phyloP scores from a whole-genome alignment of 2,888 invertebrate species.

The Halocaridina rubra region DNA sequence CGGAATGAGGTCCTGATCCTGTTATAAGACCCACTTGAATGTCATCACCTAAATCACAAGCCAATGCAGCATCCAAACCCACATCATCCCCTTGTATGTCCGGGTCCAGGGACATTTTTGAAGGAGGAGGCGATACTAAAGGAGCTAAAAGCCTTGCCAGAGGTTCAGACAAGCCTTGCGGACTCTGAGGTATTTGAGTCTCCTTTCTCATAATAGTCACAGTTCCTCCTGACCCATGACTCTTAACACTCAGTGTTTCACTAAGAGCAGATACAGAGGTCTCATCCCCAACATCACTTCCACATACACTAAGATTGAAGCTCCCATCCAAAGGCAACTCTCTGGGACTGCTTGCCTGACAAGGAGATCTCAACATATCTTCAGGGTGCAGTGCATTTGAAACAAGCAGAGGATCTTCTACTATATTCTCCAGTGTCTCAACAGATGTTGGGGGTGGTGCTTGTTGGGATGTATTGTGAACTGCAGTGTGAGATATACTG shows the following conservation, averaged over 20 bases:
- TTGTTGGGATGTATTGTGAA: background rate
- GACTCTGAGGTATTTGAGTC: background rate
- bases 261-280: conserved; percentile 39
- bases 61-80: conserved; percentile 32
- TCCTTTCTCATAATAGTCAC: conserved; percentile 57
- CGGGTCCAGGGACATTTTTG: background rate
- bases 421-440: conserved; percentile 35
- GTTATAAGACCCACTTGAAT: conserved; percentile 55
- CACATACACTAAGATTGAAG: conserved; percentile 12
- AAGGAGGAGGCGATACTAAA: conserved; percentile 10
- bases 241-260: conserved; percentile 57
- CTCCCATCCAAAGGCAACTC: conserved; percentile 34
- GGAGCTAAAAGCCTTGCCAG: conserved; percentile 50
- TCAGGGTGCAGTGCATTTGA: conserved; percentile 39
- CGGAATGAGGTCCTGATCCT: conserved; percentile 53
- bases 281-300: conserved; percentile 25
- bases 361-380: conserved; percentile 27
- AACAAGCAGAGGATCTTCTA: conserved; percentile 36
- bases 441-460: conserved; percentile 22
- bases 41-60: conserved; percentile 16
- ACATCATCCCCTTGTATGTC: background rate
- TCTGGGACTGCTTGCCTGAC: conserved; percentile 31
- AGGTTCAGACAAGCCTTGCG: conserved; percentile 49
- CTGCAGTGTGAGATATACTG: background rate
- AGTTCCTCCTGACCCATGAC: conserved; percentile 63